Evolutionary conservation across 2,797 vertebrate species (phyloP), one percentile per base, ranked within the genome.

Genomic region (Aythya fuligula): DNA sequence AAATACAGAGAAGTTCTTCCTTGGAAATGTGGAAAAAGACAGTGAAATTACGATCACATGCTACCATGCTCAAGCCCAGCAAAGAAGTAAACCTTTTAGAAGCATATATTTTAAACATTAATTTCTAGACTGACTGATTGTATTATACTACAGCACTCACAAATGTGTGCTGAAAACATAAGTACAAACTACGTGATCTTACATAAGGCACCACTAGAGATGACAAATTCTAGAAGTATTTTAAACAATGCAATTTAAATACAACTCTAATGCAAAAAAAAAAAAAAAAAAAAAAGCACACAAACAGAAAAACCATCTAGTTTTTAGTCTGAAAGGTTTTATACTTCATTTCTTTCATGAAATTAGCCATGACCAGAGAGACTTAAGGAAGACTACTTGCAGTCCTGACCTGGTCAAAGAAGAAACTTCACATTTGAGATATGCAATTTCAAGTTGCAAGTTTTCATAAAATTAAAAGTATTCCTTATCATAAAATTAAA

Each of bases 371-470:
- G 38, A 72, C 27, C 32, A 24, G 38, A 9, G 17, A 62, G 47
- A 49, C 30, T 85, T 30, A 30, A n/a, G 58, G 62, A 88, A 79
- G 79, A 79, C 74, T 82, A n/a, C 77, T 60, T 74, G 62, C 32
- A 51, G 72, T 2, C 79, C 32, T 66, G 34, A 82, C 65, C 28
- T 65, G 64, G 74, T 78, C 54, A 28, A 75, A 65, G 56, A 85
- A 72, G 79, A 88, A 95, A 83, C 41, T 91, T 93, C 58, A 84
- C 28, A 72, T 45, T 57, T 38, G 38, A 93, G 70, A 67, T 20
- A 34, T 11, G 21, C 65, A 41, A 57, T 36, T 58, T 70, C 32
- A 45, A 72, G 14, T 51, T 66, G 32, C 67, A 78, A 65, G 28
- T 69, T 86, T 78, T 77, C 57, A 53, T 54, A 53, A 80, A 89